Evolutionary conservation across 2,888 invertebrate species (phyloP), one percentile per base, ranked within the genome.

Genomic region (Monopis laevigella): DNA sequence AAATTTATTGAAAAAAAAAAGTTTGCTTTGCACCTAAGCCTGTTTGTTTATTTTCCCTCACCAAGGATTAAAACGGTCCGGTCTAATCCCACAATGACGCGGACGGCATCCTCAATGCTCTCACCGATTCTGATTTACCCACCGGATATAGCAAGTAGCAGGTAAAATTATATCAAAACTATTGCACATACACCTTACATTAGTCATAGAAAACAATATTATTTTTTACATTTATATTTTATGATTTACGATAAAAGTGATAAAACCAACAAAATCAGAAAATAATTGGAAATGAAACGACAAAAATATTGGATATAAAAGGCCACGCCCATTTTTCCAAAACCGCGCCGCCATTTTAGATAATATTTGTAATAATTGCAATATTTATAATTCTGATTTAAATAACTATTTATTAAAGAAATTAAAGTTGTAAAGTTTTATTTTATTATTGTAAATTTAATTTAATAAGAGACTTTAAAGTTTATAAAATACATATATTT

Each of bases 81-180:
- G 65, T 80, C 82, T 68, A 81, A 78, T 56, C 82, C 82, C 48
- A 78, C 80, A 53, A 75, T 78, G 69, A 81, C 78, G 62, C 68
- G 82, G 71, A 73, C 81, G 51, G 82, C 82, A 51, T 81, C 82
- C 47, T 75, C 80, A 68, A 78, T 78, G 75, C 77, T 82, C 48
- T 81, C 82, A 55, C 82, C 82, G 69, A 82, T 82, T 61, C 73
- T 81, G 75, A 82, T 82, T 56, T 80, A 77, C 54, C 75, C 82
- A 53, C 78, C 82, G 78, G 80, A 81, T 51, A 65, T 75, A 53
- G 72, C 72, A 27, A 78, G 63, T 55, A 63, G 77, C 80, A 80
- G 80, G 80, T 80, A 80, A 77, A 21, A 24, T 27, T 27, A 13
- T 16, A 39, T 36, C 18, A 17, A 21, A 5, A 29, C 7, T 5